These are phyloP conservation scores for Malurus cyaneus DNA, from an alignment of 2,113 vertebrate genomes.

Conservation along the genomic window DNA sequence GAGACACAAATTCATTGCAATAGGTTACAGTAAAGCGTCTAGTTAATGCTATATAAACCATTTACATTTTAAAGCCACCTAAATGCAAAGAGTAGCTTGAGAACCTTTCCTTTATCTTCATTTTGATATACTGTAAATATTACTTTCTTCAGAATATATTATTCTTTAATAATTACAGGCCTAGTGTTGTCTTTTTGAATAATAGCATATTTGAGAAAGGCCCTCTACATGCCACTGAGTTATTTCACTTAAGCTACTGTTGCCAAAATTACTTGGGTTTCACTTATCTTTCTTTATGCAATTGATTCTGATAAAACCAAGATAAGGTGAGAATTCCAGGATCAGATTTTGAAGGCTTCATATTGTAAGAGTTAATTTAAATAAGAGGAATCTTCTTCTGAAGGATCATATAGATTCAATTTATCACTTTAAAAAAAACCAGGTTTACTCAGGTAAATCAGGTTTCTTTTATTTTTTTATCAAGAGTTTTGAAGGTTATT, in stretches of 20 bases:
- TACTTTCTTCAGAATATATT: background rate
- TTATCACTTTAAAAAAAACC: background rate
- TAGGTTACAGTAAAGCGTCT: background rate
- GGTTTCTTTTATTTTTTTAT: background rate
- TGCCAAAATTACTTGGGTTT: background rate
- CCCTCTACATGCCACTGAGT: background rate
- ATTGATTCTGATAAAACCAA: background rate
- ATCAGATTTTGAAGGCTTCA: background rate
- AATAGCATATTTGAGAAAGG: conserved; percentile 13
- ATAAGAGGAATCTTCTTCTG: background rate
- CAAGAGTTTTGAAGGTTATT: conserved; percentile 6
- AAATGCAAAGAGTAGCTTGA: background rate
- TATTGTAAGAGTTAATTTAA: conserved; percentile 7
- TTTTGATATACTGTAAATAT: conserved; percentile 20
- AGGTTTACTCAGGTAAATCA: conserved; percentile 1
- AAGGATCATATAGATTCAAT: background rate
- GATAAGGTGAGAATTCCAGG: background rate
- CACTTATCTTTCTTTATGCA: background rate
- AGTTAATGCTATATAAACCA: background rate
- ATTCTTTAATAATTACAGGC: conserved; percentile 38
- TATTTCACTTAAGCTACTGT: background rate
- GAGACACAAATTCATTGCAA: background rate
- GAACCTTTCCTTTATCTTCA: background rate
- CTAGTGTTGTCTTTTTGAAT: background rate
- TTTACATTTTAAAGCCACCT: background rate